Base-by-base conservation (phyloP, 2,113 vertebrate species). In the Dascyllus trimaculatus region DNA sequence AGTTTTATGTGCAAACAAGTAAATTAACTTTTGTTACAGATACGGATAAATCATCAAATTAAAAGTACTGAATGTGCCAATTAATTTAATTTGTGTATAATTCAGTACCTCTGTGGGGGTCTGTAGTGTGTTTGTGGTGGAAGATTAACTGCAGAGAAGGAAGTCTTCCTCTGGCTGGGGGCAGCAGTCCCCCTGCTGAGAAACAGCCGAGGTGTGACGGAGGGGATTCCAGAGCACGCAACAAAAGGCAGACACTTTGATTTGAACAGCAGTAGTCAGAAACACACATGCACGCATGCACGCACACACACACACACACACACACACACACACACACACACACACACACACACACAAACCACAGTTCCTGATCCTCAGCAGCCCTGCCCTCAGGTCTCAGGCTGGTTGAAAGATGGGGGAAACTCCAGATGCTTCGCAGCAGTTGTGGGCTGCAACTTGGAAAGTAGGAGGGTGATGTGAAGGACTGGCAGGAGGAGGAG, bases 181-280 rank as follows among this genome's bases (percentile, higher is more conserved):
- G 80, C 60, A 65, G 65, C 11, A 26, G 66, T 57, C 32, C 57
- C 86, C 19, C 48, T 21, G 17, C 83, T 83, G 90, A 85, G 84
- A 89, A 91, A 73, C 49, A 74, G 73, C 79, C 59, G 78, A 91
- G 85, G 85, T 89, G 91, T 89, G 89, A 91, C 81, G 54, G 84
- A 90, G 89, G 84, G 78, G 85, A 91, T 91, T 91, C 89, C 86
- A 91, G 85, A 86, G 66, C 85, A 57, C 38, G 61, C 86, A 90
- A 93, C 94, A 94, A 94, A 94, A 93, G 93, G 90, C 89, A 89
- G 64, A 71, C 68, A 74, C 89, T 93, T 93, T 90, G 89, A 93
- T 90, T 91, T 71, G 83, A 85, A 87, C 75, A 88, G 76, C 82
- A 86, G 79, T 88, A 88, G 58, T 60, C 75, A 73, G 52, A 78